Evolutionary conservation across 2,888 invertebrate species (phyloP).

Genomic region (Morpho deidamia): DNA sequence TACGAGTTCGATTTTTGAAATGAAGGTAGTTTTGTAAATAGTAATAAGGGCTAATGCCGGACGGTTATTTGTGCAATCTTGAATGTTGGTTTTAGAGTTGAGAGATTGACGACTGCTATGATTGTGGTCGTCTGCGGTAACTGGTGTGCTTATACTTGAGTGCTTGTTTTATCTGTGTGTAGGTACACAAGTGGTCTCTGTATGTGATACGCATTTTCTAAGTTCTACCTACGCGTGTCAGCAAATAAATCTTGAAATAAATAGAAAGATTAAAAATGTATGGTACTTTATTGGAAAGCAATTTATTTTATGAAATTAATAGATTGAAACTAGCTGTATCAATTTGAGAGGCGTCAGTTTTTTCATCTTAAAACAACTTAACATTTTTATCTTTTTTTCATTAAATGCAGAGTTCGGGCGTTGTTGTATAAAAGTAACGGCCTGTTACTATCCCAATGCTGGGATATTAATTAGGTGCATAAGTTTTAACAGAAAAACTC

Average conservation of each 20-base stretch:
- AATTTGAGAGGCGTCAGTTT: too few species aligned
- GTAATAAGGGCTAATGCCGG: constrained; percentile 69
- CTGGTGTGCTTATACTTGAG: constrained; percentile 42
- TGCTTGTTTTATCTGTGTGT: constrained; percentile 37
- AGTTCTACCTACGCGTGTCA: constrained; percentile 39
- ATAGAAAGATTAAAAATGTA: neutral
- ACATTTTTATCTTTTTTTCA: too few species aligned
- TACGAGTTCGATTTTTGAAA: neutral
- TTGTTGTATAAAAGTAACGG: too few species aligned
- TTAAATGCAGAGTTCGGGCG: too few species aligned
- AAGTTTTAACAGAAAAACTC: too few species aligned
- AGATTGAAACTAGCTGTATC: too few species aligned
- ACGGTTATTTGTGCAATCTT: constrained; percentile 67
- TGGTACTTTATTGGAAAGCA: too few species aligned
- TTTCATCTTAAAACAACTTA: too few species aligned
- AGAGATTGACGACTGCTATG: constrained; percentile 58
- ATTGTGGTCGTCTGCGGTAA: constrained; percentile 45
- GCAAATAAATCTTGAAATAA: constrained; percentile 46
- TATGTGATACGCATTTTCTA: constrained; percentile 44
- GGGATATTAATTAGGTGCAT: too few species aligned
- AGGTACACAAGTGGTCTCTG: constrained; percentile 48
- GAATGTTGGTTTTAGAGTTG: constrained; percentile 63
- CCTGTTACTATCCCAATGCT: too few species aligned
- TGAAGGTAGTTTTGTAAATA: constrained; percentile 36
- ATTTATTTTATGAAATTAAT: too few species aligned